Evolutionary conservation across 2,888 invertebrate species (phyloP), one percentile per base, ranked within the genome.

Genomic region (Sminthurinus aureus): DNA sequence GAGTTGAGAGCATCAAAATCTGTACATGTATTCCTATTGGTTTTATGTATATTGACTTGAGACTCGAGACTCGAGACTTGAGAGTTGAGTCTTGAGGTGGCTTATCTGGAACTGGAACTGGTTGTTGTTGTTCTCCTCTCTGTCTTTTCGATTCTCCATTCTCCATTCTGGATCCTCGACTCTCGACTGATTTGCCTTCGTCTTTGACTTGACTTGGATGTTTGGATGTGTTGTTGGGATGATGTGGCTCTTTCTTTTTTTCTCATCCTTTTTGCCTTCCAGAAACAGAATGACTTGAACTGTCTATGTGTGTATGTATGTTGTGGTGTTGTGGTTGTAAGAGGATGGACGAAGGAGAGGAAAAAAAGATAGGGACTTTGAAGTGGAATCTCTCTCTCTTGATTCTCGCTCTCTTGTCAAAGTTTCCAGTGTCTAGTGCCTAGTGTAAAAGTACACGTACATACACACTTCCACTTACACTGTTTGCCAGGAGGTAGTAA

Each of bases 61-160:
- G n/a, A n/a, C n/a, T n/a, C n/a, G n/a, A n/a, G n/a, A n/a, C n/a
- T n/a, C n/a, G n/a, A n/a, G n/a, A n/a, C n/a, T n/a, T n/a, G n/a
- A n/a, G n/a, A n/a, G n/a, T n/a, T n/a, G n/a, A n/a, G n/a, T n/a
- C n/a, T n/a, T n/a, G 67, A 81, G 81, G 81, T 81, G 81, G 81
- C 81, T 81, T 81, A 81, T 81, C 81, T 81, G 81, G 74, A 58
- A 58, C 79, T 81, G 81, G 81, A 38, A 38, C 81, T 81, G 81
- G 81, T 81, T 81, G 81, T 81, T 79, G 79, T 79, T 79, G 58
- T 38, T 38, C 38, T 38, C 38, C 6, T 6, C 6, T 38, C 38
- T 38, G 38, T 38, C 38, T 38, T 38, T 38, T 38, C 6, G 38
- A 50, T 0, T 26, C 20, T n/a, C 26, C 26, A 26, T 0, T 22